phyloP scores from a whole-genome alignment of 2,888 invertebrate genomes.

The Alloscopus bannaensis region DNA sequence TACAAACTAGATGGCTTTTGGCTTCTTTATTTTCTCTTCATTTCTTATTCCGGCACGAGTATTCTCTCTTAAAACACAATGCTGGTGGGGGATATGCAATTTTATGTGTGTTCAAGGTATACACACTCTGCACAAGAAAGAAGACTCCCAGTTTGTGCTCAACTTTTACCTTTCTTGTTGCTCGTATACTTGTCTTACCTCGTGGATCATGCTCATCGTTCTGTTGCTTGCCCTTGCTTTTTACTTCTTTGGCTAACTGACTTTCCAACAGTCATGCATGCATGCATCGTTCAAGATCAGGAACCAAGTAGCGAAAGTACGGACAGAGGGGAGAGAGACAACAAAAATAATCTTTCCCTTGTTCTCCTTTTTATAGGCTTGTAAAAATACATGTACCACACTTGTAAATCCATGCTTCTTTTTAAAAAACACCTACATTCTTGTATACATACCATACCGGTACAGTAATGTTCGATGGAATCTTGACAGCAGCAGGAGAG shows the following conservation, averaged over 20 bases:
- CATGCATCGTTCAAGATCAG: conserved; percentile 65
- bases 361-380: no score
- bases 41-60: conserved; percentile 23
- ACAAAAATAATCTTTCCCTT: no score
- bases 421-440: conserved; percentile 12
- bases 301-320: no score
- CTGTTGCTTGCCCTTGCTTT: conserved; percentile 12
- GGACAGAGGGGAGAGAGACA: no score
- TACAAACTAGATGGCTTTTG: conserved; percentile 61
- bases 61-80: background rate
- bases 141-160: background rate
- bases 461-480: conserved; percentile 22
- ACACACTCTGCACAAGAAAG: background rate
- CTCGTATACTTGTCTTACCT: conserved; percentile 14
- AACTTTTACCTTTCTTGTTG: conserved; percentile 15
- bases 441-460: no score
- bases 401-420: no score
- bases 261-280: conserved; percentile 62
- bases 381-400: no score
- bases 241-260: conserved; percentile 44
- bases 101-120: background rate
- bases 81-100: conserved; percentile 16
- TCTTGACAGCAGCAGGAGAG: no score
- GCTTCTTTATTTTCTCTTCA: conserved; percentile 55
- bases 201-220: conserved; percentile 14